Evolutionary conservation across 1,140 invertebrate species (phyloP).

Genomic region (Drosophila watanabei): DNA sequence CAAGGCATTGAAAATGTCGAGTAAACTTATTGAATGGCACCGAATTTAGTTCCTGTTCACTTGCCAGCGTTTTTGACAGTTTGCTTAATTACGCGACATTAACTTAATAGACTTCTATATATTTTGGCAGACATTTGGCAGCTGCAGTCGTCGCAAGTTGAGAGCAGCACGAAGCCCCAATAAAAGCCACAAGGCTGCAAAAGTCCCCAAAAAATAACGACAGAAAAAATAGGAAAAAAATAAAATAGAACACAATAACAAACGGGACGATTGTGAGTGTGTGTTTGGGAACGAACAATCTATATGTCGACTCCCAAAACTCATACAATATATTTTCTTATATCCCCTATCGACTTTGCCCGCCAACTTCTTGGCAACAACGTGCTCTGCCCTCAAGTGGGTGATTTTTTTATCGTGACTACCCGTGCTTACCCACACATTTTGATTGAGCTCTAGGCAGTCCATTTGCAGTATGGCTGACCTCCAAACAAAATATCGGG

Average conservation of each 20-base stretch:
- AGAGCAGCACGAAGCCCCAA: conserved; percentile 36
- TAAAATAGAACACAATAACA: conserved; percentile 46
- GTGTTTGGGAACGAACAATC: conserved; percentile 20
- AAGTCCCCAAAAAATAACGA: conserved; percentile 40
- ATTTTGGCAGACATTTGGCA: conserved; percentile 78
- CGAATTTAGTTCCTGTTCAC: conserved; percentile 64
- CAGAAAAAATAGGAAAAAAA: conserved; percentile 8
- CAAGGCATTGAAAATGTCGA: conserved; percentile 31
- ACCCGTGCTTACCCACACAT: conserved; percentile 15
- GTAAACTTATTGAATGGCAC: conserved; percentile 69
- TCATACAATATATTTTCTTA: conserved; percentile 52
- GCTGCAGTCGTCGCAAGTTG: conserved; percentile 58
- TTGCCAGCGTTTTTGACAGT: conserved; percentile 79
- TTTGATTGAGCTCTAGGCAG: conserved; percentile 57
- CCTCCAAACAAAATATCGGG: conserved; percentile 44
- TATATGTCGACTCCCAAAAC: conserved; percentile 39
- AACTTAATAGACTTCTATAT: conserved; percentile 81
- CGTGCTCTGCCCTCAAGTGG: background rate
- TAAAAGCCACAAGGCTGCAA: conserved; percentile 68
- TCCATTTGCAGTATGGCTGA: conserved; percentile 43
- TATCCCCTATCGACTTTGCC: conserved; percentile 41
- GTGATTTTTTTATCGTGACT: background rate
- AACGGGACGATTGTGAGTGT: conserved; percentile 32
- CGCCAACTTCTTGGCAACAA: conserved; percentile 34
- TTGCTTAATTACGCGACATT: conserved; percentile 83